Evolutionary conservation across 2,797 vertebrate genomes (phyloP).

Genomic region (Tenualosa thibaudeaui): DNA sequence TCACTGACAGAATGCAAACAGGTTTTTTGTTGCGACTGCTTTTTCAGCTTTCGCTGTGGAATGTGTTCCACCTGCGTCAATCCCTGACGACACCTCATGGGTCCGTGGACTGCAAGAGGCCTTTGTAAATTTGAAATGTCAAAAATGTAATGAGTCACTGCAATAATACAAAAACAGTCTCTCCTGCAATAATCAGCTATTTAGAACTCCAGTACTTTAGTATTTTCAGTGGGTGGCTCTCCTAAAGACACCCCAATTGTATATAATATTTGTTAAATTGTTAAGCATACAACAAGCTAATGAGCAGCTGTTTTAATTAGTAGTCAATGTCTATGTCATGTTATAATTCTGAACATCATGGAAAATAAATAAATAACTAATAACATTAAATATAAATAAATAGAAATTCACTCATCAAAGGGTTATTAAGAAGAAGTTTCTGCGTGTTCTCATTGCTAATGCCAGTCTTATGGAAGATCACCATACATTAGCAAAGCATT

Average conservation of each 20-base stretch:
- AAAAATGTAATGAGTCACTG: not conserved
- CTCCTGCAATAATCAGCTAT: not conserved
- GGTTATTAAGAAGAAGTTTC: not conserved
- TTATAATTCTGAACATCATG: not conserved
- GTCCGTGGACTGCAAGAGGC: not conserved
- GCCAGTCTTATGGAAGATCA: not conserved
- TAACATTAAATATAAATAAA: too few species aligned
- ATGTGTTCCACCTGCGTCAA: slow-evolving; percentile 25
- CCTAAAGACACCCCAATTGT: not conserved
- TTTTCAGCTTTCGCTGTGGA: slow-evolving; percentile 30
- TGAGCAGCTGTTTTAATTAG: not conserved
- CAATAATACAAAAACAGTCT: not conserved
- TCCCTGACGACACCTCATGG: slow-evolving; percentile 33
- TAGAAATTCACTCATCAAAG: not conserved
- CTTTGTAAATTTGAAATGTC: not conserved
- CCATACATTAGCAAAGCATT: not conserved
- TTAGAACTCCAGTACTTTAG: too few species aligned
- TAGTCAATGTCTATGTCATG: not conserved
- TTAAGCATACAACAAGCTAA: not conserved
- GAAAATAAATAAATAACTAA: too few species aligned
- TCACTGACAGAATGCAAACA: slow-evolving; percentile 16
- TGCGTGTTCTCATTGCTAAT: not conserved
- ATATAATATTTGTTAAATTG: not conserved
- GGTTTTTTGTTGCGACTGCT: not conserved
- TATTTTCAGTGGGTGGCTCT: not conserved